Evolutionary conservation across 1,140 invertebrate species (phyloP), one percentile per base, ranked within the genome.

Genomic region (Megalopta genalis): DNA sequence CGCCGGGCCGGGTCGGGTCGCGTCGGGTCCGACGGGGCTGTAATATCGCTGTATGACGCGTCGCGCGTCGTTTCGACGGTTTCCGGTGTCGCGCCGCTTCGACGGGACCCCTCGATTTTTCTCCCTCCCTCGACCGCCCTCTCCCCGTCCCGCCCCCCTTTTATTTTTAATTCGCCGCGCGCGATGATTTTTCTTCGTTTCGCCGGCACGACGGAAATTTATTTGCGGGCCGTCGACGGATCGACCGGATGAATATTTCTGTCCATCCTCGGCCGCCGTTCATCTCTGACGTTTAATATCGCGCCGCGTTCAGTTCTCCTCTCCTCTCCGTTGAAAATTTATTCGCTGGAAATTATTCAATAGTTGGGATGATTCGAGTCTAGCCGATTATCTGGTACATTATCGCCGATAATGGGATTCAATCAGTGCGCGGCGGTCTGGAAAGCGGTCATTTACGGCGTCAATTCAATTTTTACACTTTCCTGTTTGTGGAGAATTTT

Each of bases 61-160:
- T 32, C 32, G 32, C 84, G 76, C 73, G 78, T 81, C 78, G 83
- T 85, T 85, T 77, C 59, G 42, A 62, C 46, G 73, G 66, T 77
- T 63, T 77, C 75, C 18, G 75, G 75, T 77, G 39, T 70, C 75
- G 67, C 49, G 49, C 5, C 49, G 49, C 32, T 42, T 42, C 39
- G 57, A 57, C 27, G 3, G 27, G 25, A 12, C 25, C n/a, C 25
- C 14, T 12, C 14, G 60, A 73, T 73, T 73, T 66, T 66, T 73
- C 71, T 73, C 14, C 27, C 54, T 9, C 6, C 49, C 16, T 0
- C n/a, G n/a, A n/a, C n/a, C n/a, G n/a, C 49, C 3, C 49, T 54
- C 16, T 16, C 49, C 16, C 49, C 49, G 4, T 16, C 32, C n/a
- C 16, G 7, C 16, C 16, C n/a, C 8, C 16, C 14, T 46, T 42